phyloP scores from a whole-genome alignment of 2,797 vertebrate species.

The Acropternis orthonyx region DNA sequence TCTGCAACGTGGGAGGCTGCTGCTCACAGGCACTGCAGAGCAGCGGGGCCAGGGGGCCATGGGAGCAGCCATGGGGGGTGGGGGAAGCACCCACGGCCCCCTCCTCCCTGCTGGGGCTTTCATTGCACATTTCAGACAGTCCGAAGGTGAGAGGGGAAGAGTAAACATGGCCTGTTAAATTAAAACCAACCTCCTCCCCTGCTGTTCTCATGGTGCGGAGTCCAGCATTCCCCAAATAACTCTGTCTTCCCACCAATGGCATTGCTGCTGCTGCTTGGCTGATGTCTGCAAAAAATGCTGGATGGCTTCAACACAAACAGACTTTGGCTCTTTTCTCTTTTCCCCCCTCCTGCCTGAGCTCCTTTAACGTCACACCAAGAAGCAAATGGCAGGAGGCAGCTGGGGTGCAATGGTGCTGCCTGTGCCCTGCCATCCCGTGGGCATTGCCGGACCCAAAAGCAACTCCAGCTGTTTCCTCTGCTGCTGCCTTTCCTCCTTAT shows the following conservation, averaged over 20 bases:
- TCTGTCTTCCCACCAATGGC: conserved; percentile 66
- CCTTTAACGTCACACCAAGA: not conserved
- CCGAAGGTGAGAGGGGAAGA: conserved; percentile 66
- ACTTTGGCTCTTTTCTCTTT: not conserved
- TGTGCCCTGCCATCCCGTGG: not conserved
- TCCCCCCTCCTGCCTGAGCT: not conserved
- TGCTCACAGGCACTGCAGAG: not conserved
- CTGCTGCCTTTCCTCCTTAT: not conserved
- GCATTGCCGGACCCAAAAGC: not conserved
- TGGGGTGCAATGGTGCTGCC: not conserved
- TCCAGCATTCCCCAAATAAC: conserved; percentile 73
- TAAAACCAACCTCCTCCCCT: conserved; percentile 70
- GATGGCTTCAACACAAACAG: conserved; percentile 20
- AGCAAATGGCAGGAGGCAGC: not conserved
- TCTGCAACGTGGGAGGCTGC: conserved; percentile 16
- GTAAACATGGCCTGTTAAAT: conserved; percentile 66
- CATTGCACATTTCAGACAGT: conserved; percentile 20
- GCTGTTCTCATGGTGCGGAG: conserved; percentile 63
- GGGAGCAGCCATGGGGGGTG: not conserved
- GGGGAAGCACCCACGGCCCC: not conserved
- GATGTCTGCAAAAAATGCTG: conserved; percentile 57
- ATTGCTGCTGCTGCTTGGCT: conserved; percentile 45
- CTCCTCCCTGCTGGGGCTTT: not conserved
- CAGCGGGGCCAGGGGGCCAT: rapidly evolving
- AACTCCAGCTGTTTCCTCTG: not conserved